Percentiles rank a stretch among this genome's conserved stretches.
Conservation (phyloP, 2,113 vertebrate genomes). For the Pseudonaja textilis region DNA sequence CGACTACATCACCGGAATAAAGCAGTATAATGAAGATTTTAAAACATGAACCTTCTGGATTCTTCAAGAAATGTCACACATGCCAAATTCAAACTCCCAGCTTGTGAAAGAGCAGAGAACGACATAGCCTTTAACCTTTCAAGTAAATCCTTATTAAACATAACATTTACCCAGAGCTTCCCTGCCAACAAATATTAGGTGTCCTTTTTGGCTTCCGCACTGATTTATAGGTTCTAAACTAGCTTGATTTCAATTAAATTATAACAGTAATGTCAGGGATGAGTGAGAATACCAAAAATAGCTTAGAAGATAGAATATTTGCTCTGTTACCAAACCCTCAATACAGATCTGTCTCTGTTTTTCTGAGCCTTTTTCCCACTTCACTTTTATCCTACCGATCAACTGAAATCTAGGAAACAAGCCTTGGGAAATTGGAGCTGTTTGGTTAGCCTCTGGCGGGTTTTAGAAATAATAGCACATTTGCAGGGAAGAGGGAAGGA, state of each 20-base stretch:
- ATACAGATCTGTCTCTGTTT: background rate
- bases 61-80: constrained; percentile 12
- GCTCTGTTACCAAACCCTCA: background rate
- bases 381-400: background rate
- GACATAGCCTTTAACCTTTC: constrained; percentile 39
- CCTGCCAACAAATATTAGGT: background rate
- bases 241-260: background rate
- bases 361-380: background rate
- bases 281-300: background rate
- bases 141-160: constrained; percentile 19
- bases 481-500: background rate
- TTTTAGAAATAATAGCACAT: background rate
- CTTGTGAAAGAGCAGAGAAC: constrained; percentile 31
- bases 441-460: background rate
- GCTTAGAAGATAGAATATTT: background rate
- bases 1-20: constrained; percentile 1
- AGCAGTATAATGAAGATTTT: constrained; percentile 20
- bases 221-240: background rate
- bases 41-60: constrained; percentile 27
- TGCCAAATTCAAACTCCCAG: background rate
- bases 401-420: background rate
- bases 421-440: background rate
- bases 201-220: background rate
- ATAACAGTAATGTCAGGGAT: background rate
- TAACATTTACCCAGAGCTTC: constrained; percentile 7